A percentile compares a stretch with the other conserved stretches of the same genome.
These are phyloP conservation scores for Coelinius sp. DNA, from an alignment of 2,888 invertebrate species.

Conservation along the genomic window DNA sequence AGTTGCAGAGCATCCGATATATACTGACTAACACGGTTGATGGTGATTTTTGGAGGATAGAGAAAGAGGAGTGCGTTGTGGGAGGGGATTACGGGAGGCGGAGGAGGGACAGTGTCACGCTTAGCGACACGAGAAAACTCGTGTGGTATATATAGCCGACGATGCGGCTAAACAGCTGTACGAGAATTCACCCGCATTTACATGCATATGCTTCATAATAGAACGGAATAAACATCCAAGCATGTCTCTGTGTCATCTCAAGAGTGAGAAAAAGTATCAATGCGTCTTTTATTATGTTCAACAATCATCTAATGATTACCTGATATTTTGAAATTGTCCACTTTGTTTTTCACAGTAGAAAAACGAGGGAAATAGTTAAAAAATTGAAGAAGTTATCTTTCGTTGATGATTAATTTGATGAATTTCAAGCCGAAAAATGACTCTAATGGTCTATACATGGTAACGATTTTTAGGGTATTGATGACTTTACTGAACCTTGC, in stretches of 20 bases:
- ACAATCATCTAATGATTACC: neutral
- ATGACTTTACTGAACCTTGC: too few relatives aligned
- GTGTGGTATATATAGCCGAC: slow-evolving; percentile 23
- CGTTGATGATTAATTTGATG: too few relatives aligned
- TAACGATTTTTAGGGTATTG: too few relatives aligned
- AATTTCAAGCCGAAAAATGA: too few relatives aligned
- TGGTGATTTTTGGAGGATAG: neutral
- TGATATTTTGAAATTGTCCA: too few relatives aligned
- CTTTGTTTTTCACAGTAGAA: too few relatives aligned
- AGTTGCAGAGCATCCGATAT: neutral
- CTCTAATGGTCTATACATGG: too few relatives aligned
- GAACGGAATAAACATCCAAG: slow-evolving; percentile 46
- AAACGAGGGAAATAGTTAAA: too few relatives aligned
- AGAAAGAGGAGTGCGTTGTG: neutral
- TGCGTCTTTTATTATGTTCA: neutral
- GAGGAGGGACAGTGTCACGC: slow-evolving; percentile 19
- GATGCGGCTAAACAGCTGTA: slow-evolving; percentile 56
- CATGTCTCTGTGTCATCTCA: slow-evolving; percentile 14
- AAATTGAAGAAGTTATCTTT: too few relatives aligned
- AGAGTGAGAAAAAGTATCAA: slow-evolving; percentile 3
- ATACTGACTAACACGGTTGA: neutral
- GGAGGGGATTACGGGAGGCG: neutral
- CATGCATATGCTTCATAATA: slow-evolving; percentile 47
- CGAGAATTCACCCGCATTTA: slow-evolving; percentile 30
- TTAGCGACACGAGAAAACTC: slow-evolving; percentile 24